phyloP scores from a whole-genome alignment of 2,113 vertebrate genomes.

The Corydoras sp. region DNA sequence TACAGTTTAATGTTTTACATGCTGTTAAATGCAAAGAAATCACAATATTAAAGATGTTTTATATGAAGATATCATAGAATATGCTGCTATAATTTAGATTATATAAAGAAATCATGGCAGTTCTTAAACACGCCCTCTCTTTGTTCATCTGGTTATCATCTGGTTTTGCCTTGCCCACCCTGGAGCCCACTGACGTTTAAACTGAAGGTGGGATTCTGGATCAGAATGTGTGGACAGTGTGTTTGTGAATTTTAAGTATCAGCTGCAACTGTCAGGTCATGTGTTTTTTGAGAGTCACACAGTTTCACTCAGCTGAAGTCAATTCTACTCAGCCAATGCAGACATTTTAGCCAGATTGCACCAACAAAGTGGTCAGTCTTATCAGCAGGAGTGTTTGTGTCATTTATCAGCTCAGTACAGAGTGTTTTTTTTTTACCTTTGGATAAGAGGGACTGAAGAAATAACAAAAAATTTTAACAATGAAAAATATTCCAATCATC shows the following conservation, averaged over 20 bases:
- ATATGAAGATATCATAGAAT: no score
- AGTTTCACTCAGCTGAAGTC: neutral
- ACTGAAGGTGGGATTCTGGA: neutral
- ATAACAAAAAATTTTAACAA: conserved; percentile 21
- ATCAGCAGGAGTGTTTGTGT: conserved; percentile 30
- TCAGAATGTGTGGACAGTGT: neutral
- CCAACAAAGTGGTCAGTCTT: conserved; percentile 18
- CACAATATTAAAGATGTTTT: no score
- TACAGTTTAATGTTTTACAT: no score
- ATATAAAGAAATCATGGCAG: no score
- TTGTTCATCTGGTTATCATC: no score
- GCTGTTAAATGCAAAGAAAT: no score
- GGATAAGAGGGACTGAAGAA: conserved; percentile 35
- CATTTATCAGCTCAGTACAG: conserved; percentile 35
- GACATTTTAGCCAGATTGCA: conserved; percentile 5
- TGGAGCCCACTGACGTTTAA: no score
- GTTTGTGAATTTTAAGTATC: conserved; percentile 1
- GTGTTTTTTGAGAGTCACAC: conserved; percentile 13
- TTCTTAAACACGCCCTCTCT: no score
- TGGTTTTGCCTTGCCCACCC: no score
- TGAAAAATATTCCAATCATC: conserved; percentile 6
- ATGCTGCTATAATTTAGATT: no score
- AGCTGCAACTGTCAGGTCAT: conserved; percentile 5
- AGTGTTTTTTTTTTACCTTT: conserved; percentile 22
- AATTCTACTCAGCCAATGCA: conserved; percentile 3